These are phyloP conservation scores for Haemorhous mexicanus DNA, from an alignment of 2,113 vertebrate species.

Conservation along the genomic window DNA sequence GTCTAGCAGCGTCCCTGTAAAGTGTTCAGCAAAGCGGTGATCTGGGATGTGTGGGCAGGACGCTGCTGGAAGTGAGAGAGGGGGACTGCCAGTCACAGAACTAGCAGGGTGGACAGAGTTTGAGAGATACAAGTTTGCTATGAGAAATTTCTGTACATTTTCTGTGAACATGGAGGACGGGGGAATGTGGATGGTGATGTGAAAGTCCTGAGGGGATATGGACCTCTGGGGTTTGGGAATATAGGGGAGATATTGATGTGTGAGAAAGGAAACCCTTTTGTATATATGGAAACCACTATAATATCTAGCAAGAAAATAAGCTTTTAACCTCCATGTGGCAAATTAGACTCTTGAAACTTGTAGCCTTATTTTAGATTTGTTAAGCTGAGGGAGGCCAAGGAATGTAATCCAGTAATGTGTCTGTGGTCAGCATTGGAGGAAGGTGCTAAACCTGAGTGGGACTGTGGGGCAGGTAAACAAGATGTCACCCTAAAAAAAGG, in stretches of 20 bases:
- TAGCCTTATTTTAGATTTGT: neutral
- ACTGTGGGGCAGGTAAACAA: neutral
- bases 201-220: neutral
- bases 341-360: neutral
- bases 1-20: neutral
- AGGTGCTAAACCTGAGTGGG: neutral
- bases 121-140: neutral
- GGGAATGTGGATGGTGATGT: neutral
- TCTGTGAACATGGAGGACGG: neutral
- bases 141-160: neutral
- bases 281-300: fast-evolving
- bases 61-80: neutral
- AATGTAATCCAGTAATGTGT: neutral
- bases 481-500: neutral
- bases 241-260: neutral
- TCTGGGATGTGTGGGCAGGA: neutral
- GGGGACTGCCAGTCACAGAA: neutral
- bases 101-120: fast-evolving
- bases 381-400: neutral
- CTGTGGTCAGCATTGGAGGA: neutral
- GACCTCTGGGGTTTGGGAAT: neutral
- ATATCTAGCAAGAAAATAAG: neutral
- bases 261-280: neutral
- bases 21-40: neutral
- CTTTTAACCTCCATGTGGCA: neutral